Base-by-base conservation (phyloP, 2,888 invertebrate species). In the Heliconius hortense region DNA sequence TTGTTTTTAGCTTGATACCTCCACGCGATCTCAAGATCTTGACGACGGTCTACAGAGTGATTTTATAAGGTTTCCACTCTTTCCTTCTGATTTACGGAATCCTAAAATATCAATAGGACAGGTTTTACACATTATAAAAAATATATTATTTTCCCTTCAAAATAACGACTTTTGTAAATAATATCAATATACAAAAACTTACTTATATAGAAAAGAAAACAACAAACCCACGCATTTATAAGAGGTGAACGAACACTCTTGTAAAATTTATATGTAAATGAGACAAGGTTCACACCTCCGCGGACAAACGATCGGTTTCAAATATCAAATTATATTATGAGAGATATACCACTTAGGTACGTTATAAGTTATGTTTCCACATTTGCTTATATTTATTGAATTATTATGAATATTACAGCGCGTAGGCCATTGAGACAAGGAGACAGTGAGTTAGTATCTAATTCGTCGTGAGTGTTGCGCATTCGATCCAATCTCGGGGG, bases 211-310 rank as follows among this genome's bases (percentile, higher is more conserved):
- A 60, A 71, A 26, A 43, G 60, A 71, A 43, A 24, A 15, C 35
- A 59, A 71, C 39, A 71, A 71, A n/a, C 59, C 26, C 39, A 60
- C 24, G 26, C 48, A 31, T 24, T 62, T 24, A 70, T 28, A 53
- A 13, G 75, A 73, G 77, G 75, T 77, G 75, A 77, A 77, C 63
- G 59, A 59, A 75, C 11, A 35, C 75, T 43, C 56, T 24, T 35
- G 26, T 56, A 59, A 66, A 72, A 71, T 75, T 75, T 60, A n/a
- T 59, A 78, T 76, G 76, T 53, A 74, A 78, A 78, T 72, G 69
- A 69, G 76, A 39, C 69, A 21, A 62, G 70, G 60, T 39, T 77
- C 76, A 76, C 78, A 77, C 75, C 75, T 76, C 74, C 70, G 62
- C 70, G 75, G 71, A 72, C 59, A 62, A 75, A 56, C 77, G 77